phyloP scores from a whole-genome alignment of 2,113 vertebrate genomes.

The Sminthopsis crassicaudata region DNA sequence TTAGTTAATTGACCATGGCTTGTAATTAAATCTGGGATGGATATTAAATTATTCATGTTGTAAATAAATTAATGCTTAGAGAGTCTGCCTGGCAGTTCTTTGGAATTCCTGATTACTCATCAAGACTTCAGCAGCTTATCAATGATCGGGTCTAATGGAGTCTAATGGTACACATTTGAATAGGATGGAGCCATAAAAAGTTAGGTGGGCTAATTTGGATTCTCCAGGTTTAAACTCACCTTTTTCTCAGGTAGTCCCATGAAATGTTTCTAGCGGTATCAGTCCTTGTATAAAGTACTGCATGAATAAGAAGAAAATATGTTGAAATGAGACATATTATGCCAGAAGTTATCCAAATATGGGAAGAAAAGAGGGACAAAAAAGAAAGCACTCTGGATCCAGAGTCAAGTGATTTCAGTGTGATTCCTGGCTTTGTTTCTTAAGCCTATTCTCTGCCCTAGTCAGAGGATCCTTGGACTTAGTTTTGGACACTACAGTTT shows the following conservation, averaged over 20 bases:
- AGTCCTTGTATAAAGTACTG: neutral
- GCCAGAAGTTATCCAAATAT: neutral
- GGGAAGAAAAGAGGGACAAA: neutral
- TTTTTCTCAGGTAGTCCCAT: slow-evolving; percentile 11
- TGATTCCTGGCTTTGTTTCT: neutral
- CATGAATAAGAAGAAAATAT: neutral
- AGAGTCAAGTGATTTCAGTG: neutral
- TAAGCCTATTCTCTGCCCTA: neutral
- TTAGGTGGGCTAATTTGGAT: slow-evolving; percentile 41
- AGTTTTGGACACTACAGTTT: neutral
- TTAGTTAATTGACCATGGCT: slow-evolving; percentile 68
- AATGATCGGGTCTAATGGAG: slow-evolving; percentile 51
- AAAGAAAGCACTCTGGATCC: neutral
- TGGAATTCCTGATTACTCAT: slow-evolving; percentile 53
- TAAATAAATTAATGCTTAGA: slow-evolving; percentile 67
- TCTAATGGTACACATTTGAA: slow-evolving; percentile 21
- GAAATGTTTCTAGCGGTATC: neutral
- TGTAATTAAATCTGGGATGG: slow-evolving; percentile 66
- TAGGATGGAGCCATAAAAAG: slow-evolving; percentile 46
- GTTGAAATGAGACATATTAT: neutral
- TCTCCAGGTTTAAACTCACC: slow-evolving; percentile 33
- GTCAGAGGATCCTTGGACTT: neutral
- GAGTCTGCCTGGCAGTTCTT: slow-evolving; percentile 61
- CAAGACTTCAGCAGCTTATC: slow-evolving; percentile 31
- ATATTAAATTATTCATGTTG: slow-evolving; percentile 68